These are phyloP conservation scores for Lophius piscatorius DNA, from an alignment of 2,113 vertebrate species.

Conservation along the genomic window DNA sequence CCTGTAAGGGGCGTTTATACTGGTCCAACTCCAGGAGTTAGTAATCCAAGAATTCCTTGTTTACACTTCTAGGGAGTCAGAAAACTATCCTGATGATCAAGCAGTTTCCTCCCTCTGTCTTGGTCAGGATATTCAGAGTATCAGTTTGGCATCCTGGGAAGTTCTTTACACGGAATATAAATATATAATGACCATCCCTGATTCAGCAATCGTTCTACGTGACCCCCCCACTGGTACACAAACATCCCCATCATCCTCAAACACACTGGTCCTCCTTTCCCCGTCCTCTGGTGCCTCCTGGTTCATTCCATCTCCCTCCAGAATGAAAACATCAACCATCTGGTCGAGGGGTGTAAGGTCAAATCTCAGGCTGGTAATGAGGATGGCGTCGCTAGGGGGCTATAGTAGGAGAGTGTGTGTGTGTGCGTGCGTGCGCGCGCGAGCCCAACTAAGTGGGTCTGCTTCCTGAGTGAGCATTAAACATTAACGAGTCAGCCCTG, in stretches of 20 bases:
- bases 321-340: conserved; percentile 78
- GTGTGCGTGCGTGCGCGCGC: conserved; percentile 28
- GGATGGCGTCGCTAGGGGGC: conserved; percentile 76
- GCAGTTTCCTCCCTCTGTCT: background rate
- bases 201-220: conserved; percentile 39
- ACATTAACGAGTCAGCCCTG: conserved; percentile 74
- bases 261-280: conserved; percentile 25
- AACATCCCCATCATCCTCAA: conserved; percentile 38
- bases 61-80: background rate
- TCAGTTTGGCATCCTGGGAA: background rate
- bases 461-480: conserved; percentile 79
- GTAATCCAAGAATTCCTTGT: background rate
- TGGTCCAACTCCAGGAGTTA: background rate
- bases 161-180: conserved; percentile 1
- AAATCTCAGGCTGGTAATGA: conserved; percentile 79
- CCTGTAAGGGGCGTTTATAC: background rate
- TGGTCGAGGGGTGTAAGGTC: conserved; percentile 74
- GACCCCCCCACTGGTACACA: conserved; percentile 35
- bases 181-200: conserved; percentile 5
- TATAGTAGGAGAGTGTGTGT: conserved; percentile 48
- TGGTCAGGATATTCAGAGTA: background rate
- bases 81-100: background rate
- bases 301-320: conserved; percentile 57
- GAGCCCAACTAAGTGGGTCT: conserved; percentile 54
- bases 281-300: conserved; percentile 40